Percentiles rank a stretch among this genome's conserved stretches.
phyloP scores from a whole-genome alignment of 1,140 invertebrate genomes.

The Leptinotarsa lineolata region DNA sequence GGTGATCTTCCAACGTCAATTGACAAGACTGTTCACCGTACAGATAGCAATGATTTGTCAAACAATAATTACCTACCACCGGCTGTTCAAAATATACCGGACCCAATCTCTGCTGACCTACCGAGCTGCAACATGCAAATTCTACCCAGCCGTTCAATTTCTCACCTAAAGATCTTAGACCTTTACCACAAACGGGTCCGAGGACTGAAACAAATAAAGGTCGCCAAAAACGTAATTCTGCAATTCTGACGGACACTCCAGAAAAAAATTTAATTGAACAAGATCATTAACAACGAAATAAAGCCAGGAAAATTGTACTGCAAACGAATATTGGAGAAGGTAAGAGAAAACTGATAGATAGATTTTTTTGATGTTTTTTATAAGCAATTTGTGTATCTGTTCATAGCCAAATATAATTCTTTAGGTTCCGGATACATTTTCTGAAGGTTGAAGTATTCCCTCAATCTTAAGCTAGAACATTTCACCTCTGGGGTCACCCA shows the following conservation, averaged over 20 bases:
- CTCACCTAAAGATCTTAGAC: no score
- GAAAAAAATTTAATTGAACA: no score
- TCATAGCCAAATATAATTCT: neutral
- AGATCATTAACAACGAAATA: neutral
- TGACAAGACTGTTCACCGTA: no score
- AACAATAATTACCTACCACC: neutral
- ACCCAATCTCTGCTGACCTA: neutral
- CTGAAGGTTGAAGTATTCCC: neutral
- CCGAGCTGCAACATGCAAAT: neutral
- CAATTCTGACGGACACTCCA: no score
- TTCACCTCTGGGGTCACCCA: no score
- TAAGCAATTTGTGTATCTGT: neutral
- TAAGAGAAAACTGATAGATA: neutral
- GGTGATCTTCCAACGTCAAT: neutral
- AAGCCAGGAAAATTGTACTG: neutral
- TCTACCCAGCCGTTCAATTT: neutral
- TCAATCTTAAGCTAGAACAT: no score
- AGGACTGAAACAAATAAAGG: no score
- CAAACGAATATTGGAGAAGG: neutral
- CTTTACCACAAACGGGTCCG: no score
- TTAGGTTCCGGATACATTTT: neutral
- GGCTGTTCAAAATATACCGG: neutral
- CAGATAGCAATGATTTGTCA: no score
- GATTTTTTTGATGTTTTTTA: neutral
- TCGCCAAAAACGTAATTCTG: no score